phyloP scores from a whole-genome alignment of 2,797 vertebrate genomes.

The Nothura maculosa region DNA sequence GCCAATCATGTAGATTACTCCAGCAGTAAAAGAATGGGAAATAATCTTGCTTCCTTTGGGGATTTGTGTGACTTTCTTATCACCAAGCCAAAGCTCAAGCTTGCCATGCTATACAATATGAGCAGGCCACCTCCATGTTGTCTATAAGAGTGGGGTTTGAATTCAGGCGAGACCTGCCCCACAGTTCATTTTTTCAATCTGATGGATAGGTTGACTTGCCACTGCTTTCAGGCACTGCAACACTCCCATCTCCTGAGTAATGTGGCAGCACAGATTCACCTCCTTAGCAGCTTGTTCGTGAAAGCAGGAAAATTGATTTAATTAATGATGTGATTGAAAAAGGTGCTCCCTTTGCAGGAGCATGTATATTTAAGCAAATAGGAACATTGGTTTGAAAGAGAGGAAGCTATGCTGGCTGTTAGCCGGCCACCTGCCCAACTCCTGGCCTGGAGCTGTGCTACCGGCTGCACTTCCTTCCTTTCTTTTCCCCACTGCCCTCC shows the following conservation, averaged over 20 bases:
- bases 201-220: background rate
- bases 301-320: background rate
- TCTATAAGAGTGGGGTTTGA: background rate
- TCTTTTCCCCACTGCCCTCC: background rate
- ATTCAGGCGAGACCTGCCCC: background rate
- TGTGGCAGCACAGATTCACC: rapidly evolving
- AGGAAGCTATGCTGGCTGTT: background rate
- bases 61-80: background rate
- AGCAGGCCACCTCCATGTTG: rapidly evolving
- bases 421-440: background rate
- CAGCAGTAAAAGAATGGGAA: background rate
- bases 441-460: background rate
- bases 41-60: background rate
- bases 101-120: background rate
- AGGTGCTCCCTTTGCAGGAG: background rate
- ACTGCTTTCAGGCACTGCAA: background rate
- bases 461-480: background rate
- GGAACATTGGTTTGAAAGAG: background rate
- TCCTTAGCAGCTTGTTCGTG: background rate
- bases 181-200: background rate
- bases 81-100: background rate
- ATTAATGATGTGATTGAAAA: background rate
- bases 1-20: background rate
- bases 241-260: background rate
- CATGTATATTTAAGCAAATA: background rate